Percentiles rank a stretch among this genome's conserved stretches.
Evolutionary conservation across 2,888 invertebrate species (phyloP).

Genomic region (Chloroclysta siterata): DNA sequence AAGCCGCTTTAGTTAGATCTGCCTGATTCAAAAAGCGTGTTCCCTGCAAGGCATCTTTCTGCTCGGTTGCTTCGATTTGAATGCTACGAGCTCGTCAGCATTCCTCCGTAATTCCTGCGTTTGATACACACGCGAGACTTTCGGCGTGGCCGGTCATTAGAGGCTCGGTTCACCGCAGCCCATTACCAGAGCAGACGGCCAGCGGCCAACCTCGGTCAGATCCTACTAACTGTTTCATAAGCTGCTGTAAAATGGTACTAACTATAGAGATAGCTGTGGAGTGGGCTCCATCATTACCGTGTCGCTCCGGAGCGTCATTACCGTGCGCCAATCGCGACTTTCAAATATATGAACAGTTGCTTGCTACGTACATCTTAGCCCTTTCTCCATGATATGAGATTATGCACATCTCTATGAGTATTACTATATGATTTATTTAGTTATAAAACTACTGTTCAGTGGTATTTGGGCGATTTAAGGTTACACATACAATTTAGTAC

Average conservation of each 20-base stretch:
- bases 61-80: conserved; percentile 3
- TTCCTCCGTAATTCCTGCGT: conserved; percentile 19
- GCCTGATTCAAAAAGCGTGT: conserved; percentile 1
- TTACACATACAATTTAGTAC: too few relatives aligned
- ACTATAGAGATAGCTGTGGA: conserved; percentile 4
- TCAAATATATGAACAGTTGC: conserved; percentile 1
- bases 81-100: conserved; percentile 8
- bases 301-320: conserved; percentile 15
- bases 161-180: conserved; percentile 14
- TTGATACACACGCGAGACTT: conserved; percentile 26
- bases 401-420: too few relatives aligned
- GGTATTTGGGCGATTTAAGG: too few relatives aligned
- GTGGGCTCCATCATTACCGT: conserved; percentile 10
- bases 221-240: conserved; percentile 4
- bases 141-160: conserved; percentile 20
- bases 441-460: too few relatives aligned
- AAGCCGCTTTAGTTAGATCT: not conserved
- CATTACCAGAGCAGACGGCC: conserved; percentile 16
- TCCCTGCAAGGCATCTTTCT: not conserved
- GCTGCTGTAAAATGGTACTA: not conserved
- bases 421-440: too few relatives aligned
- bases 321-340: conserved; percentile 6
- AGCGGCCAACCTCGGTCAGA: conserved; percentile 7
- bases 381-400: too few relatives aligned
- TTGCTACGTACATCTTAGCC: not conserved